Percentiles rank a stretch among this genome's conserved stretches.
Evolutionary conservation across 2,113 vertebrate genomes (phyloP).

Genomic region (Sorex fumeus): DNA sequence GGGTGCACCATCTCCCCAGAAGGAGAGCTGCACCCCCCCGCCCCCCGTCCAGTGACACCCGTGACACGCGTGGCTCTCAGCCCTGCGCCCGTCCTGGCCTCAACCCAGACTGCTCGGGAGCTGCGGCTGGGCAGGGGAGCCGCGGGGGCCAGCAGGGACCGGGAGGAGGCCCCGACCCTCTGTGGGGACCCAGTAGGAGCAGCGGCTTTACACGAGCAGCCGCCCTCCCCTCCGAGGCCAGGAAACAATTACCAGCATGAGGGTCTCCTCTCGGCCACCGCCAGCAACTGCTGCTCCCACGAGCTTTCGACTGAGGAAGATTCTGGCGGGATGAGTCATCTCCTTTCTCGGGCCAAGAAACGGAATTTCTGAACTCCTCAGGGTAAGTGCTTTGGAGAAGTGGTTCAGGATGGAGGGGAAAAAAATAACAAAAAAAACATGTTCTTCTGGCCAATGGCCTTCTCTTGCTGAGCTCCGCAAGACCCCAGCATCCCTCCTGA

Average conservation of each 20-base stretch:
- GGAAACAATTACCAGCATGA: slow-evolving; percentile 76
- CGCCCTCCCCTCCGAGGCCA: slow-evolving; percentile 38
- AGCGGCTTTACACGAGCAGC: slow-evolving; percentile 13
- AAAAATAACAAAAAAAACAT: slow-evolving; percentile 21
- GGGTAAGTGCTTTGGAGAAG: slow-evolving; percentile 74
- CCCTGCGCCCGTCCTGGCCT: background rate
- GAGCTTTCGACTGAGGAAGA: slow-evolving; percentile 68
- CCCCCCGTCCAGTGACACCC: too few relatives aligned
- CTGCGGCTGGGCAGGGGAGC: background rate
- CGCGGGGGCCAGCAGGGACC: slow-evolving; percentile 32
- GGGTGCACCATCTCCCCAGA: too few relatives aligned
- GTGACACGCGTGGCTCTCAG: too few relatives aligned
- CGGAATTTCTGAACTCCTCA: slow-evolving; percentile 78
- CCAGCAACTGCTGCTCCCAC: slow-evolving; percentile 67
- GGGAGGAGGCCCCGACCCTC: slow-evolving; percentile 32
- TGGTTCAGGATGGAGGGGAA: slow-evolving; percentile 52
- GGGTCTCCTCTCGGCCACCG: slow-evolving; percentile 73
- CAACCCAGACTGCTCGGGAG: slow-evolving; percentile 15
- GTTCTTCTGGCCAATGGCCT: slow-evolving; percentile 69
- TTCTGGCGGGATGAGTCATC: slow-evolving; percentile 82
- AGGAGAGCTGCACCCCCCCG: too few relatives aligned
- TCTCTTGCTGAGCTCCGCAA: slow-evolving; percentile 41
- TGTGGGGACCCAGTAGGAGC: slow-evolving; percentile 41
- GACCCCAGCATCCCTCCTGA: slow-evolving; percentile 67
- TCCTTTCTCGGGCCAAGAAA: slow-evolving; percentile 79